These are phyloP conservation scores for Coecobrya sp. DNA, from an alignment of 2,888 invertebrate species.

Conservation along the genomic window DNA sequence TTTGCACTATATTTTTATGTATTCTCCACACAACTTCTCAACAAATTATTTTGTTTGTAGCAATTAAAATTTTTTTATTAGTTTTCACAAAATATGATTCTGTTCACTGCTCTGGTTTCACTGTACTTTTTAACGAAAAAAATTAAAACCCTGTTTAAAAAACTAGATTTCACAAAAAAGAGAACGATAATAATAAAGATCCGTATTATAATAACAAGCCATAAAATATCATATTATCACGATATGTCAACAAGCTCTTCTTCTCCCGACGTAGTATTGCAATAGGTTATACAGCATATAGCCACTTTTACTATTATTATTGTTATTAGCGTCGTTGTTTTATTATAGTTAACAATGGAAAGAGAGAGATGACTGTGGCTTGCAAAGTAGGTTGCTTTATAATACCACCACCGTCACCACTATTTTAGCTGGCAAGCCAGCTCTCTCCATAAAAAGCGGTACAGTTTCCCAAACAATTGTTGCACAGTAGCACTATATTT, in stretches of 20 bases:
- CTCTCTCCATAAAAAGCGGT: slow-evolving; percentile 36
- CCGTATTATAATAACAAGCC: neutral
- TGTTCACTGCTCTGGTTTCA: neutral
- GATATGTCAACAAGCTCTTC: slow-evolving; percentile 42
- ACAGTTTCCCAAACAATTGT: slow-evolving; percentile 3
- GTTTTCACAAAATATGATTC: neutral
- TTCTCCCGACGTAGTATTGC: neutral
- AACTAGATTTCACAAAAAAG: slow-evolving; percentile 48
- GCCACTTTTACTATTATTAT: neutral
- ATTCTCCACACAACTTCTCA: neutral
- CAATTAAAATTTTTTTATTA: neutral
- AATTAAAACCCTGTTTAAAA: slow-evolving; percentile 15
- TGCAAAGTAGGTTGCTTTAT: slow-evolving; percentile 69
- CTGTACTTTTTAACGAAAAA: slow-evolving; percentile 7
- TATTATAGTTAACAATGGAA: slow-evolving; percentile 38
- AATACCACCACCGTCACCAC: neutral
- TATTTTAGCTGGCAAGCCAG: neutral
- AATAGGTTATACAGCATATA: neutral
- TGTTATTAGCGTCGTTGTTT: slow-evolving; percentile 11
- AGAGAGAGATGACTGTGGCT: slow-evolving; percentile 43
- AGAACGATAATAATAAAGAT: neutral
- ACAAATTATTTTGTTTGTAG: neutral
- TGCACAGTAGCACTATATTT: slow-evolving; percentile 18
- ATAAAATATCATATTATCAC: slow-evolving; percentile 44
- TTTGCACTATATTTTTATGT: neutral